A percentile compares a stretch with the other conserved stretches of the same genome.
Evolutionary conservation across 2,888 invertebrate genomes (phyloP).

Genomic region (Frankliniella intonsa): DNA sequence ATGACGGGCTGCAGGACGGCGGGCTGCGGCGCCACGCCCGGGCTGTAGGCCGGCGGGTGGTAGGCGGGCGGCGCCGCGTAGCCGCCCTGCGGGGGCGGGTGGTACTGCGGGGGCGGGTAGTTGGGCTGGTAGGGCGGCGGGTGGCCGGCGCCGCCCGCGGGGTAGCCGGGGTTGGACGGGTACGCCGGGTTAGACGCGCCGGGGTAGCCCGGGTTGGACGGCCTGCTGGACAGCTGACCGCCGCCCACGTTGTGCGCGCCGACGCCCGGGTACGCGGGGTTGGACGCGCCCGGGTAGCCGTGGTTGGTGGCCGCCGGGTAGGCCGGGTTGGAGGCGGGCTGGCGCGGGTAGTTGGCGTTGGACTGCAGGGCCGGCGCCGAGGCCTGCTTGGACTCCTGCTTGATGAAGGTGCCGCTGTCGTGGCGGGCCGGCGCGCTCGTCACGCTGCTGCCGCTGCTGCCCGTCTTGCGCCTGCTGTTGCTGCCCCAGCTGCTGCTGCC

Average conservation of each 20-base stretch:
- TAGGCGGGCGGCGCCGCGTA: background rate
- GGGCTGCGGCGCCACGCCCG: background rate
- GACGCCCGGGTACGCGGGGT: background rate
- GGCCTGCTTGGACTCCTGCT: conserved; percentile 12
- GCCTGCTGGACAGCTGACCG: conserved; percentile 3
- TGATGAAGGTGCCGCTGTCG: conserved; percentile 23
- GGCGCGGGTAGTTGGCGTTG: background rate
- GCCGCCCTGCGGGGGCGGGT: background rate
- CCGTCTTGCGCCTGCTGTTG: conserved; percentile 7
- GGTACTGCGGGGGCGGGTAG: conserved; percentile 1
- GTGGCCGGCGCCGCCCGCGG: background rate
- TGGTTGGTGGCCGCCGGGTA: conserved; percentile 1
- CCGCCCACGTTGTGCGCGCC: conserved; percentile 10
- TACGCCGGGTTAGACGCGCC: conserved; percentile 11
- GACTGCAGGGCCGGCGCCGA: background rate
- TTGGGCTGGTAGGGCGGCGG: background rate
- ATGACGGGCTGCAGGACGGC: background rate
- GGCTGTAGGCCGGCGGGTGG: background rate
- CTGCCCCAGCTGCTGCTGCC: conserved; percentile 14
- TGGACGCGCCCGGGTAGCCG: background rate
- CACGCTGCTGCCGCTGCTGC: background rate
- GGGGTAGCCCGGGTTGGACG: conserved; percentile 15
- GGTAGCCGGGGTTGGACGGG: conserved; percentile 5
- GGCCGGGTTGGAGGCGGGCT: background rate
- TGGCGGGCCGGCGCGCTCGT: background rate